phyloP scores from a whole-genome alignment of 2,113 vertebrate species.

The Hassar affinis region DNA sequence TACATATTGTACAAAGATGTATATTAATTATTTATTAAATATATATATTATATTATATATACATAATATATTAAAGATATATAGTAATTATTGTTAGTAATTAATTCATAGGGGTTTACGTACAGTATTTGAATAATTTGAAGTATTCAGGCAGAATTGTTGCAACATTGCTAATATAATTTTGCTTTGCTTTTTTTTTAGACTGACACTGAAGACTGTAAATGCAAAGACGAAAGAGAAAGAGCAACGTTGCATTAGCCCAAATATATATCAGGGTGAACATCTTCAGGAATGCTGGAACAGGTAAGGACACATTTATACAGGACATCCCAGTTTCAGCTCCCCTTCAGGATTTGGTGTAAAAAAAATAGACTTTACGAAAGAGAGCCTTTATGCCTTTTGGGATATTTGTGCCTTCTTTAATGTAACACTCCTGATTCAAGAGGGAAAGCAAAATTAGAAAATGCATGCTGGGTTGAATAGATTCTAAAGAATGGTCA shows the following conservation, averaged over 20 bases:
- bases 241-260: slow-evolving; percentile 57
- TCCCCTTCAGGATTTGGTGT: not conserved
- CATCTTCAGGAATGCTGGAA: slow-evolving; percentile 66
- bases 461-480: not conserved
- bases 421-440: not conserved
- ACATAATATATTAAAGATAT: too few species aligned
- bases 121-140: not conserved
- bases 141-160: not conserved
- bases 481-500: not conserved
- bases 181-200: slow-evolving; percentile 44
- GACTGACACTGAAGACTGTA: slow-evolving; percentile 55
- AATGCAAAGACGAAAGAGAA: not conserved
- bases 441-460: not conserved
- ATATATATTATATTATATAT: too few species aligned
- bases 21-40: too few species aligned
- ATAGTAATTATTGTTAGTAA: not conserved
- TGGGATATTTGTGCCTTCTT: not conserved
- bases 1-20: too few species aligned
- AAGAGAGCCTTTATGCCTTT: not conserved
- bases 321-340: not conserved
- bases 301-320: slow-evolving; percentile 53
- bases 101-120: not conserved
- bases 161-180: not conserved
- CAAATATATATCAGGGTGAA: slow-evolving; percentile 41
- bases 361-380: not conserved